Percentiles rank a stretch among this genome's conserved stretches.
These are phyloP conservation scores for Heliconius himera DNA, from an alignment of 1,140 invertebrate species.

Conservation along the genomic window DNA sequence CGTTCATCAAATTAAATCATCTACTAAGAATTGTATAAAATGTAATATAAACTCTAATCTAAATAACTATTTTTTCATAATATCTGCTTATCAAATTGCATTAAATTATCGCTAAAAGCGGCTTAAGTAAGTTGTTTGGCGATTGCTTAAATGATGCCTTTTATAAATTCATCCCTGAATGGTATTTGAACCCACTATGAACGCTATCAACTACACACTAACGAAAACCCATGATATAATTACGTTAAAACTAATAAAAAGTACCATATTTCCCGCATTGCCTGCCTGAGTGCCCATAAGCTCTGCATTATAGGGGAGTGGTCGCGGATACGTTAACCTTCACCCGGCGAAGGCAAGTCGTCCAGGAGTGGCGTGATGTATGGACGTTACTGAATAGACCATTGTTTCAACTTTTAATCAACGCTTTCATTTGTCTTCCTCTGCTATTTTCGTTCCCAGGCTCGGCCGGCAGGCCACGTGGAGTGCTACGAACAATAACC, in stretches of 20 bases:
- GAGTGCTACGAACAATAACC: neutral
- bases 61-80: no score
- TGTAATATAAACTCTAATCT: no score
- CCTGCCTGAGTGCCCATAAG: neutral
- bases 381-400: neutral
- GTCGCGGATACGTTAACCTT: neutral
- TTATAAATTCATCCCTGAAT: no score
- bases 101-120: no score
- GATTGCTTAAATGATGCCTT: no score
- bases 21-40: no score
- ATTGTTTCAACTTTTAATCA: slow-evolving; percentile 10
- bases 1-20: no score
- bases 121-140: no score
- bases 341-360: neutral
- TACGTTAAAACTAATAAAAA: neutral
- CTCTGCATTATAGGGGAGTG: neutral
- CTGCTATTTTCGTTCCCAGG: neutral
- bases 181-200: no score
- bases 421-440: neutral
- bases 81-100: no score
- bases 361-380: neutral
- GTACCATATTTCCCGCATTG: neutral
- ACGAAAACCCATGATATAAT: no score
- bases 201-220: no score
- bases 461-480: neutral